Percentiles rank a stretch among this genome's conserved stretches.
Conservation (phyloP, 1,140 invertebrate genomes). For the Aphaenogaster floridana region DNA sequence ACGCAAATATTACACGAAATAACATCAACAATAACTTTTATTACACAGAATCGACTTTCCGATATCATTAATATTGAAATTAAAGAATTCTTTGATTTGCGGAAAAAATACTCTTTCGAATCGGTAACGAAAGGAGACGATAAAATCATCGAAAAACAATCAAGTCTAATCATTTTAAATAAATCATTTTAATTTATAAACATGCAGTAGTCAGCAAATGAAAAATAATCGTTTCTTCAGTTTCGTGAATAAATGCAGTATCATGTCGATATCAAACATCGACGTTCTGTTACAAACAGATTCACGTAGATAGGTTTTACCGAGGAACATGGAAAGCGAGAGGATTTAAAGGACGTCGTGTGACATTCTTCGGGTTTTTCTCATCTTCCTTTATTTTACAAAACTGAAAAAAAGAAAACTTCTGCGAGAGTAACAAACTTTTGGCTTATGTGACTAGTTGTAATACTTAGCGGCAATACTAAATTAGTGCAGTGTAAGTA, state of each 20-base stretch:
- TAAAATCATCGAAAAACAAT: not conserved
- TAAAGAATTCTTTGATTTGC: not conserved
- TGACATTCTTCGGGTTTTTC: conserved; percentile 60
- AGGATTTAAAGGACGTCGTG: not conserved
- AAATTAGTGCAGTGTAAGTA: conserved; percentile 82
- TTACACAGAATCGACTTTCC: not conserved
- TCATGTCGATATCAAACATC: not conserved
- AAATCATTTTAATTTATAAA: not conserved
- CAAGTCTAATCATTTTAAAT: not conserved
- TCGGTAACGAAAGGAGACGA: not conserved
- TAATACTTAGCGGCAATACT: conserved; percentile 85
- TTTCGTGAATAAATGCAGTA: not conserved
- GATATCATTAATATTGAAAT: not conserved
- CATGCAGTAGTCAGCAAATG: not conserved
- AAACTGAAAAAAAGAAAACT: conserved; percentile 83
- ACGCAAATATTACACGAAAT: not conserved
- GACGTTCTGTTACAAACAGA: not conserved
- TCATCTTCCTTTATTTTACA: conserved; percentile 82
- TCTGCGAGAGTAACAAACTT: conserved; percentile 85
- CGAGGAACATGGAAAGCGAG: not conserved
- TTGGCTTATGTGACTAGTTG: conserved; percentile 85
- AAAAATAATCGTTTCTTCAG: conserved; percentile 10
- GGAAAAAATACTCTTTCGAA: not conserved
- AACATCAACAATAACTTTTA: too few relatives aligned
- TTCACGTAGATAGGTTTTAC: not conserved